Percentiles rank a stretch among this genome's conserved stretches.
These are phyloP conservation scores for Chrysolina oricalcia DNA, from an alignment of 2,888 invertebrate genomes.

Conservation along the genomic window DNA sequence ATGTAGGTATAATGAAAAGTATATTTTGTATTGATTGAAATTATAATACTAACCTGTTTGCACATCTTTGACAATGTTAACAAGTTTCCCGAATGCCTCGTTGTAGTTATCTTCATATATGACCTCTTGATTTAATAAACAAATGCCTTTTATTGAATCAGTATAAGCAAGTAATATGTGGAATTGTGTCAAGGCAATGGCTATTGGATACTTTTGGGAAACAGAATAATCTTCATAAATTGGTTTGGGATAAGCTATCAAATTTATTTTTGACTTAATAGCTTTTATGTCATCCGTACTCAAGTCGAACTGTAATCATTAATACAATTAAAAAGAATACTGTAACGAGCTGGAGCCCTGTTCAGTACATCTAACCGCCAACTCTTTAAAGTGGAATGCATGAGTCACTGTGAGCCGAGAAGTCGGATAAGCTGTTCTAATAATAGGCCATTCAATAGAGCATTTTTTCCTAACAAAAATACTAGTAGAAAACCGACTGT, in stretches of 20 bases:
- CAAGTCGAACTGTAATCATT: conserved; percentile 72
- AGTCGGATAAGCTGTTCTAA: no score
- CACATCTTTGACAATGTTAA: conserved; percentile 87
- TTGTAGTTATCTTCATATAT: conserved; percentile 90
- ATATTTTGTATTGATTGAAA: not conserved
- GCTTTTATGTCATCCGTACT: conserved; percentile 73
- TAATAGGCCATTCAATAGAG: no score
- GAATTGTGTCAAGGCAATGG: conserved; percentile 91
- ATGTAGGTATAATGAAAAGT: no score
- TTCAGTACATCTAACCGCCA: no score
- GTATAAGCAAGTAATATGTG: conserved; percentile 89
- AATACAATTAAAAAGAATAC: not conserved
- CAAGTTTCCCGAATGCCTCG: conserved; percentile 85
- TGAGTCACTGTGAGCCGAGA: no score
- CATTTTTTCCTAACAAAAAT: no score
- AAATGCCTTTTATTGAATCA: conserved; percentile 89
- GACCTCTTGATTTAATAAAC: conserved; percentile 87
- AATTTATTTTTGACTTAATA: conserved; percentile 72
- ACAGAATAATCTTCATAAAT: conserved; percentile 66
- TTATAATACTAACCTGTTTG: conserved; percentile 73
- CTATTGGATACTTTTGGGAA: conserved; percentile 75
- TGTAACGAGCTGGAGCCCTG: no score
- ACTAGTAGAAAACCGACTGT: no score
- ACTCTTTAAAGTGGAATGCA: no score
- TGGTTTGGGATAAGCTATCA: conserved; percentile 69